Percentiles rank a stretch among this genome's conserved stretches.
These are phyloP conservation scores for Ophion slaviceki DNA, from an alignment of 2,888 invertebrate species.

Conservation along the genomic window DNA sequence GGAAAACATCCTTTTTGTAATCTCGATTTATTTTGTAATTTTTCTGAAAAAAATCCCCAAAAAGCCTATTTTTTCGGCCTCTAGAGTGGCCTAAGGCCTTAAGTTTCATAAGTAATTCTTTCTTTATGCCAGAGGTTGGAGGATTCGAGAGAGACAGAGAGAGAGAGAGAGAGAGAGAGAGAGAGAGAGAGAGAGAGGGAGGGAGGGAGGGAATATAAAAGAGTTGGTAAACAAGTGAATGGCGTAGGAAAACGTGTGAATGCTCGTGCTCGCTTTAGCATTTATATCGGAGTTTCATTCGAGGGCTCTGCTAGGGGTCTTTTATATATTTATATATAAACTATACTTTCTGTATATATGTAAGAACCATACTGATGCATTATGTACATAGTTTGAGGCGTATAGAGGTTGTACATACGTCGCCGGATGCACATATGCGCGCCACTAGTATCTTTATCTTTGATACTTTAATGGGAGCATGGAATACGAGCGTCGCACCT, in stretches of 20 bases:
- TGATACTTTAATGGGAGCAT: slow-evolving; percentile 66
- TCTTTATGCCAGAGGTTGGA: too few relatives aligned
- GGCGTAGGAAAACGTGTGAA: slow-evolving; percentile 42
- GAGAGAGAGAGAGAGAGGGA: not conserved
- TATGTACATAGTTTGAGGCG: not conserved
- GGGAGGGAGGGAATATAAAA: not conserved
- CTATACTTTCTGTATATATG: not conserved
- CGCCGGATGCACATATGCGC: slow-evolving; percentile 47
- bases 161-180: too few relatives aligned
- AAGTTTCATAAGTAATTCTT: too few relatives aligned
- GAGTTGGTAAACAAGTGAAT: slow-evolving; percentile 35
- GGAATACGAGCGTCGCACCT: slow-evolving; percentile 66
- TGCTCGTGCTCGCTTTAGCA: slow-evolving; percentile 34
- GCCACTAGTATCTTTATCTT: slow-evolving; percentile 63
- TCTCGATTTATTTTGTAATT: too few relatives aligned
- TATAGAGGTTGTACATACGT: not conserved
- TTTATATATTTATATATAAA: slow-evolving; percentile 12
- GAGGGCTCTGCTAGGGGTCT: not conserved
- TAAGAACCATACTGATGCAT: not conserved
- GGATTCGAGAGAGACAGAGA: too few relatives aligned
- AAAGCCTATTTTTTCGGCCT: too few relatives aligned
- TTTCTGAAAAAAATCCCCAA: too few relatives aligned
- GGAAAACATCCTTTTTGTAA: too few relatives aligned
- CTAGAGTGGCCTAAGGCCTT: too few relatives aligned
- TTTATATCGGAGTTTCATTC: slow-evolving; percentile 31